A percentile compares a stretch with the other conserved stretches of the same genome.
phyloP scores from a whole-genome alignment of 1,140 invertebrate species.

The Drosophila kohkoa region DNA sequence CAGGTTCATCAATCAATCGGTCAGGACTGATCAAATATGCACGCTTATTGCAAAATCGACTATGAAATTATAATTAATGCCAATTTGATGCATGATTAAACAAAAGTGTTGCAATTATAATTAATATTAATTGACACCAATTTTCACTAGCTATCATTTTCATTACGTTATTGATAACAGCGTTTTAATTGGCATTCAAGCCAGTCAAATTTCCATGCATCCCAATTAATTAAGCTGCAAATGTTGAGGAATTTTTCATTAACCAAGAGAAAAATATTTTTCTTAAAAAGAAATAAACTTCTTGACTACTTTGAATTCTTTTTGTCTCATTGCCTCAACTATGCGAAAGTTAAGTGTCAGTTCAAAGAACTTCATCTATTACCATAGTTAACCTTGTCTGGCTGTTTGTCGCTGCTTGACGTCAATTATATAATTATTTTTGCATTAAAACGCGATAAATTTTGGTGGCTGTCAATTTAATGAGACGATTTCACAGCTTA shows the following conservation, averaged over 20 bases:
- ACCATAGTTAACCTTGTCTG: not conserved
- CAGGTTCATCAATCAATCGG: conserved; percentile 35
- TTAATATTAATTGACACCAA: conserved; percentile 38
- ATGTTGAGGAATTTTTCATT: not conserved
- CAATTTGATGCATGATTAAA: conserved; percentile 40
- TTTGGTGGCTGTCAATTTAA: conserved; percentile 58
- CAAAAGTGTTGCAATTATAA: conserved; percentile 51
- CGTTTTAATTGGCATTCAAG: conserved; percentile 30
- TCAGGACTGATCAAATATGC: conserved; percentile 21
- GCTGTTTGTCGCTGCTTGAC: conserved; percentile 1
- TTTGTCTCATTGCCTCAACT: not conserved
- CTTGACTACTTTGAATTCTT: not conserved
- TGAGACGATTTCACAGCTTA: conserved; percentile 58
- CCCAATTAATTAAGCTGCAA: not conserved
- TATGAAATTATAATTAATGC: conserved; percentile 65
- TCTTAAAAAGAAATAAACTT: no score
- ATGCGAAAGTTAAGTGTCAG: not conserved
- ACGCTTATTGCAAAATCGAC: conserved; percentile 51
- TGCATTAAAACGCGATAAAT: conserved; percentile 51
- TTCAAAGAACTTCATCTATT: not conserved
- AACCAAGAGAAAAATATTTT: no score
- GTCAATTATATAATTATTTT: conserved; percentile 64
- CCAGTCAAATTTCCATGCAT: conserved; percentile 2
- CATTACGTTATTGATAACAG: conserved; percentile 26
- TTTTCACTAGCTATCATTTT: conserved; percentile 41